phyloP scores from a whole-genome alignment of 2,888 invertebrate species.

The Stenodera caucasica region DNA sequence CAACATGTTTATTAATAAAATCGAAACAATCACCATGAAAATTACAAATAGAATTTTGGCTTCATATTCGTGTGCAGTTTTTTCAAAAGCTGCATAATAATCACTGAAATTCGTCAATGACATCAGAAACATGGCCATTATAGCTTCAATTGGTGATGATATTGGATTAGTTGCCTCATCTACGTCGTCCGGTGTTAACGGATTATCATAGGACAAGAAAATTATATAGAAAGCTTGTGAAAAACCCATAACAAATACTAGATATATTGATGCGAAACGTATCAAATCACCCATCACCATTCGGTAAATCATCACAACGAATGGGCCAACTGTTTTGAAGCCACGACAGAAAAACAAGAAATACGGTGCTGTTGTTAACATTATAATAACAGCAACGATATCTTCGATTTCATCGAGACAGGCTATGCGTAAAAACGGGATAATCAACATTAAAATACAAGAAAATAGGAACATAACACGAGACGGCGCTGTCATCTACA shows the following conservation, averaged over 20 bases:
- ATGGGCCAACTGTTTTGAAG: conserved; percentile 97
- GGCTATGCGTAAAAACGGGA: conserved; percentile 81
- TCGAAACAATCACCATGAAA: conserved; percentile 96
- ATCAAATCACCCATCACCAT: conserved; percentile 97
- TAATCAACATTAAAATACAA: conserved; percentile 82
- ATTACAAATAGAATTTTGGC: conserved; percentile 93
- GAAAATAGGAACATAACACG: conserved; percentile 94
- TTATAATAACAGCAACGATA: conserved; percentile 87
- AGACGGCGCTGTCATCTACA: conserved; percentile 82
- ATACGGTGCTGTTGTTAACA: conserved; percentile 94
- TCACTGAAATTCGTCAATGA: conserved; percentile 96
- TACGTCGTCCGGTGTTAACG: conserved; percentile 77
- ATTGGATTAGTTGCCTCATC: conserved; percentile 85
- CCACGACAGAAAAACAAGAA: conserved; percentile 98
- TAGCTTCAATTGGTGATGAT: conserved; percentile 90
- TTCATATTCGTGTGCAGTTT: conserved; percentile 84
- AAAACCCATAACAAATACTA: conserved; percentile 96
- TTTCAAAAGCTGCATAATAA: conserved; percentile 88
- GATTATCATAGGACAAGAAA: conserved; percentile 85
- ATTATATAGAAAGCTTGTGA: conserved; percentile 96
- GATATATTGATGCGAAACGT: conserved; percentile 93
- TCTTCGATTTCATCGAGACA: conserved; percentile 90
- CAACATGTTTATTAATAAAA: conserved; percentile 94
- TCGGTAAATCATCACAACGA: conserved; percentile 99
- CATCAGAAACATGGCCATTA: conserved; percentile 99